These are phyloP conservation scores for Actinemys pallida DNA, from an alignment of 2,113 vertebrate genomes.

Conservation along the genomic window DNA sequence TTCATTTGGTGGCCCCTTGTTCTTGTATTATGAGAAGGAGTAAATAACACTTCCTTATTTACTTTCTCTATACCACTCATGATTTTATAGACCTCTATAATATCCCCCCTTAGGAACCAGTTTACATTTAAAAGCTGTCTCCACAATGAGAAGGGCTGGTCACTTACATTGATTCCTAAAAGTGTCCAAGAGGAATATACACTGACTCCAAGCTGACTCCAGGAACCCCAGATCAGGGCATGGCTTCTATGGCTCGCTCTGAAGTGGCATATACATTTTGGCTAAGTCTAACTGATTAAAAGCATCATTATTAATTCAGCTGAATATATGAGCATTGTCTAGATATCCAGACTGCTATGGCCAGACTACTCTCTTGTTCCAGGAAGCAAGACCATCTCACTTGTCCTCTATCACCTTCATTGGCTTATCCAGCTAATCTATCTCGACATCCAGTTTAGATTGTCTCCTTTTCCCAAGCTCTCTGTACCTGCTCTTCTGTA, in stretches of 20 bases:
- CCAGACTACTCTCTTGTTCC: constrained; percentile 43
- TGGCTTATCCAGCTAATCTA: constrained; percentile 48
- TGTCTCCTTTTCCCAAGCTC: not conserved
- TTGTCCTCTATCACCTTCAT: constrained; percentile 62
- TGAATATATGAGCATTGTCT: constrained; percentile 53
- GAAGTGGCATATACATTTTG: not conserved
- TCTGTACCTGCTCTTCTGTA: constrained; percentile 15
- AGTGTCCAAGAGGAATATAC: not conserved
- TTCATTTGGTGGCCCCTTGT: no score
- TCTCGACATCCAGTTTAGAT: constrained; percentile 19
- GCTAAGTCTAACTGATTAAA: constrained; percentile 47
- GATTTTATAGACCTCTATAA: no score
- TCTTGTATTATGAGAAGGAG: no score
- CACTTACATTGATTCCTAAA: not conserved
- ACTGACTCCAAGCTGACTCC: not conserved
- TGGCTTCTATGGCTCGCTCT: constrained; percentile 3
- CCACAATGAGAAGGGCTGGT: not conserved
- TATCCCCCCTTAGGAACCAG: not conserved
- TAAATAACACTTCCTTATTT: no score
- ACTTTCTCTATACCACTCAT: no score
- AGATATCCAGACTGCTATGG: constrained; percentile 61
- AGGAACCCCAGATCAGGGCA: not conserved
- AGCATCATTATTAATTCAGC: constrained; percentile 70
- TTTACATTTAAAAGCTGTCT: not conserved
- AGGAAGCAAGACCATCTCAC: constrained; percentile 42